Evolutionary conservation across 2,113 vertebrate species (phyloP), one percentile per base, ranked within the genome.

Genomic region (Calidris pygmaea): DNA sequence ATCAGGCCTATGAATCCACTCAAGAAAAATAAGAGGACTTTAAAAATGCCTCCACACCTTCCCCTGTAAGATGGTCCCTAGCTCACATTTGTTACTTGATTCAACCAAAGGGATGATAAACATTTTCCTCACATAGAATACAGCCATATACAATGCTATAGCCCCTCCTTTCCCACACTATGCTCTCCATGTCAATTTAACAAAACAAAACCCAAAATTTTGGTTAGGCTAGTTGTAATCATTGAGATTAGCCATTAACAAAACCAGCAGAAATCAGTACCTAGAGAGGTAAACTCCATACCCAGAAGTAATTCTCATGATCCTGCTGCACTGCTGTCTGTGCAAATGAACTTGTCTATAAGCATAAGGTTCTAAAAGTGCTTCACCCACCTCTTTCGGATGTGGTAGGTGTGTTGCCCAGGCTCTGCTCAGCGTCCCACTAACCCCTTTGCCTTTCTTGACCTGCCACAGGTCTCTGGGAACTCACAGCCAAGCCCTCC

Each of bases 401-500:
- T 4, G 5, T 3, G 3, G 6, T 9, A 4, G 0, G 0, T 1
- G 1, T 37, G 15, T 12, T 72, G 35, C 17, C 14, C 37, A 32
- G 9, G 14, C 11, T 32, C 37, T 43, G 15, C 34, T 34, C 45
- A 37, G 24, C 6, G 7, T 43, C 30, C 63, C 37, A 13, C 21
- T 16, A 60, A n/a, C 9, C 8, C 41, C 26, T 35, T 18, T 1
- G 7, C 7, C 34, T 34, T 26, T 35, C 37, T 32, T 5, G 2
- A 1, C 2, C 18, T 45, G 5, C 26, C 9, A 65, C 34, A 20
- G 3, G 19, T n/a, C 45, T 19, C 58, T 7, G 3, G 7, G 32
- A 73, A 4, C 7, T 12, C 1, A 0, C 5, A 32, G 13, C 30
- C 10, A 18, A 21, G 4, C 39, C 2, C 17, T 85, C 19, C 39